These are phyloP conservation scores for Micromussa lordhowensis DNA, from an alignment of 92 coral and sea anemone species.

Conservation along the genomic window DNA sequence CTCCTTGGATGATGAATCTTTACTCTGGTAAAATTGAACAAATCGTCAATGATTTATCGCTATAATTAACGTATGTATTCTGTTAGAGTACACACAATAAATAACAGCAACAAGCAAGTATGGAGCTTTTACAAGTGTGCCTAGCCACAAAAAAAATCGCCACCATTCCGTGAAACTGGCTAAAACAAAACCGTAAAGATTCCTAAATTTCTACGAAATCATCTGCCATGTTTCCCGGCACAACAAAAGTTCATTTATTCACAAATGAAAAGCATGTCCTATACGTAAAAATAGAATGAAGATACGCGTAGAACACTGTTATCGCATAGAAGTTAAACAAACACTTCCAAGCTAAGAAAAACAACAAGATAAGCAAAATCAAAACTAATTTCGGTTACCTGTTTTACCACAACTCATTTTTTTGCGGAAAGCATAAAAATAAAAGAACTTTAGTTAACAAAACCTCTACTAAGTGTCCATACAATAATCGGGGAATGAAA, in stretches of 20 bases:
- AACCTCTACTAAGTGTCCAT: neutral
- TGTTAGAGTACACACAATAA: neutral
- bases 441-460: neutral
- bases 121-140: neutral
- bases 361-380: neutral
- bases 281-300: neutral
- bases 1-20: slow-evolving; percentile 69
- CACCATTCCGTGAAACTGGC: neutral
- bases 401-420: neutral
- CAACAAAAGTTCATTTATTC: too few species aligned
- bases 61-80: neutral
- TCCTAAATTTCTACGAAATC: neutral
- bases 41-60: neutral
- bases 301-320: neutral
- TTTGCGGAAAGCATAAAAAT: neutral
- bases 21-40: slow-evolving; percentile 36
- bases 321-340: neutral
- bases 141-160: neutral
- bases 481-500: neutral
- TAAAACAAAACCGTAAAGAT: neutral
- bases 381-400: neutral
- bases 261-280: neutral
- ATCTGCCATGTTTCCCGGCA: too few species aligned
- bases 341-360: neutral
- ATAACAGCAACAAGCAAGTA: neutral